Evolutionary conservation across 2,113 vertebrate species (phyloP).

Genomic region (Channa maculata): DNA sequence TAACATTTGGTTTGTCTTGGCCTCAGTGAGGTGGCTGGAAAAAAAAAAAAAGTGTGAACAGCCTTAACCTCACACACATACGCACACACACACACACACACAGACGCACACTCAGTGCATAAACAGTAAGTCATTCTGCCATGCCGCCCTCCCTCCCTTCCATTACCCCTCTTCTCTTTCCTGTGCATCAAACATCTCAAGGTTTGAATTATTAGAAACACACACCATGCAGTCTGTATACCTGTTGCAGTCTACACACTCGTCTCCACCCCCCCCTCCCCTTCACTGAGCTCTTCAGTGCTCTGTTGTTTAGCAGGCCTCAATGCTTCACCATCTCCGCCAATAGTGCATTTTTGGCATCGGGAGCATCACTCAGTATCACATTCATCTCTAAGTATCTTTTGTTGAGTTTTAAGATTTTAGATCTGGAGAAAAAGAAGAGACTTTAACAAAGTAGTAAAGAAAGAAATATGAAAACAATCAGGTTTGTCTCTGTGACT

Average conservation of each 20-base stretch:
- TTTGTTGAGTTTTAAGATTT: slow-evolving; percentile 81
- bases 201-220: slow-evolving; percentile 36
- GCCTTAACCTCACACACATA: slow-evolving; percentile 19
- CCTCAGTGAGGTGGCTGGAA: slow-evolving; percentile 17
- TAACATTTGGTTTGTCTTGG: slow-evolving; percentile 54
- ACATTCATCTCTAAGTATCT: slow-evolving; percentile 59
- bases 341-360: not conserved
- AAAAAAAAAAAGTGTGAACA: slow-evolving; percentile 4
- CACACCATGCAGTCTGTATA: not conserved
- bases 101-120: not conserved
- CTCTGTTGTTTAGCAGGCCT: slow-evolving; percentile 31
- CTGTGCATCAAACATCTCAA: slow-evolving; percentile 5
- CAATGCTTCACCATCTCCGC: slow-evolving; percentile 25
- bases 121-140: not conserved
- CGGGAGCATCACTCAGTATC: slow-evolving; percentile 30
- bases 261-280: slow-evolving; percentile 8
- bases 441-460: slow-evolving; percentile 56
- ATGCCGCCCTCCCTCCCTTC: not conserved
- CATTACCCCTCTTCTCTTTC: not conserved
- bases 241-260: slow-evolving; percentile 21
- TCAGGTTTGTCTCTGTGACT: slow-evolving; percentile 81
- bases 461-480: slow-evolving; percentile 69
- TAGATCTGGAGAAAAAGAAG: slow-evolving; percentile 71
- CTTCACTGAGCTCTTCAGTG: slow-evolving; percentile 34
- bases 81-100: slow-evolving; percentile 1